These are phyloP conservation scores for Lepidonotus clava DNA, from an alignment of 2,888 invertebrate species.

Conservation along the genomic window DNA sequence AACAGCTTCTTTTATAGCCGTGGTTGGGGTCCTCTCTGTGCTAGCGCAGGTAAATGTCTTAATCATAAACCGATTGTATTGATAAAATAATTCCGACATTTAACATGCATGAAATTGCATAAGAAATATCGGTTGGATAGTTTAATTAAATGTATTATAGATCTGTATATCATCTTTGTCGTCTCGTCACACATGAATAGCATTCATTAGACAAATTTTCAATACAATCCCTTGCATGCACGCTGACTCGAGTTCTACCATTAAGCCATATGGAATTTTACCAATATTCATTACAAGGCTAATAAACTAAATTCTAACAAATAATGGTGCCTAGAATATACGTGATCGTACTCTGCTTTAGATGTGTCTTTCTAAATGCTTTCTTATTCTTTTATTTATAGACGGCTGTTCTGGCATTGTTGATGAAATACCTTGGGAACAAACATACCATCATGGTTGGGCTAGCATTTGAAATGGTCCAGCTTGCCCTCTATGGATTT, in stretches of 20 bases:
- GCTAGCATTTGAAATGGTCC: constrained; percentile 96
- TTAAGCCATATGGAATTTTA: no score
- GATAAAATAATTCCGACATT: no score
- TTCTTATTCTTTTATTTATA: constrained; percentile 69
- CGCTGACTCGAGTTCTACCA: no score
- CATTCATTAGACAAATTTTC: neutral
- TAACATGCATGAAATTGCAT: no score
- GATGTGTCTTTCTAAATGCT: no score
- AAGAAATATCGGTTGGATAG: no score
- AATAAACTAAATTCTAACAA: no score
- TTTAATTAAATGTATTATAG: no score
- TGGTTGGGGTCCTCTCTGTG: constrained; percentile 97
- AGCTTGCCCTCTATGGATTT: constrained; percentile 98
- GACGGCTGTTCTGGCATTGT: constrained; percentile 85
- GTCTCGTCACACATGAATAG: neutral
- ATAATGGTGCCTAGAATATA: no score
- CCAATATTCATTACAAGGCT: no score
- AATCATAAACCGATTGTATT: no score
- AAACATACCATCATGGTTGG: constrained; percentile 99
- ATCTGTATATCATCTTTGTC: neutral
- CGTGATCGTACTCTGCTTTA: no score
- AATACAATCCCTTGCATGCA: neutral
- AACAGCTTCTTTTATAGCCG: constrained; percentile 98
- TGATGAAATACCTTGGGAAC: constrained; percentile 93
- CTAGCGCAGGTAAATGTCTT: constrained; percentile 90